phyloP scores from a whole-genome alignment of 2,797 vertebrate genomes.

The Gorsachius magnificus region DNA sequence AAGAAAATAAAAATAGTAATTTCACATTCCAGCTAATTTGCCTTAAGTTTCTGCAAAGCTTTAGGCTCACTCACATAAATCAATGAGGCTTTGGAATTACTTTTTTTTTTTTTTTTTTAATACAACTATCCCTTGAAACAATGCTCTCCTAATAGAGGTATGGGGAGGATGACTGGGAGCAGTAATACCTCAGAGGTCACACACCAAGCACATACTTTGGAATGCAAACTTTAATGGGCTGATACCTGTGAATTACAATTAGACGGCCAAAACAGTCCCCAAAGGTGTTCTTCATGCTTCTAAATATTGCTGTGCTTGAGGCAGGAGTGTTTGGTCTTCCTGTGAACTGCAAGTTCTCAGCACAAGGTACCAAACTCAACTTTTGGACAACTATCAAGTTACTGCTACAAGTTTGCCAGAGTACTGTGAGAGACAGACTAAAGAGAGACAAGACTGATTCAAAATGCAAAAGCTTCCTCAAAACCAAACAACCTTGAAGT shows the following conservation, averaged over 20 bases:
- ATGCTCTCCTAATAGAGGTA: accelerated
- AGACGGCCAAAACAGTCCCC: not conserved
- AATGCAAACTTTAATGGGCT: not conserved
- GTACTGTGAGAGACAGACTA: not conserved
- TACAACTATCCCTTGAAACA: not conserved
- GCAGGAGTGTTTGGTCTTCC: not conserved
- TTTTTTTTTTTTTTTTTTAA: not conserved
- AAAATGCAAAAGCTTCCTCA: not conserved
- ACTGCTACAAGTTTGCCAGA: accelerated
- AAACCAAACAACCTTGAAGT: not conserved
- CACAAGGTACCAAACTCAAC: not conserved
- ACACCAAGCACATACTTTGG: not conserved
- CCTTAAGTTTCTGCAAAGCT: not conserved
- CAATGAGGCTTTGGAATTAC: not conserved
- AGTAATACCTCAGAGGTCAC: not conserved
- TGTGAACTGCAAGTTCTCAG: not conserved
- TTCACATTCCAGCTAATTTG: not conserved
- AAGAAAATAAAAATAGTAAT: not conserved
- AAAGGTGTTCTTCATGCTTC: not conserved
- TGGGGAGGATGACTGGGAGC: not conserved
- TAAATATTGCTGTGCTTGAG: not conserved
- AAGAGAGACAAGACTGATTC: not conserved
- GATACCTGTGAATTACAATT: not conserved
- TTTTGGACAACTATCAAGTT: accelerated
- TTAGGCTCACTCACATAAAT: not conserved